Evolutionary conservation across 2,113 vertebrate genomes (phyloP).

Genomic region (Cathartes aura): DNA sequence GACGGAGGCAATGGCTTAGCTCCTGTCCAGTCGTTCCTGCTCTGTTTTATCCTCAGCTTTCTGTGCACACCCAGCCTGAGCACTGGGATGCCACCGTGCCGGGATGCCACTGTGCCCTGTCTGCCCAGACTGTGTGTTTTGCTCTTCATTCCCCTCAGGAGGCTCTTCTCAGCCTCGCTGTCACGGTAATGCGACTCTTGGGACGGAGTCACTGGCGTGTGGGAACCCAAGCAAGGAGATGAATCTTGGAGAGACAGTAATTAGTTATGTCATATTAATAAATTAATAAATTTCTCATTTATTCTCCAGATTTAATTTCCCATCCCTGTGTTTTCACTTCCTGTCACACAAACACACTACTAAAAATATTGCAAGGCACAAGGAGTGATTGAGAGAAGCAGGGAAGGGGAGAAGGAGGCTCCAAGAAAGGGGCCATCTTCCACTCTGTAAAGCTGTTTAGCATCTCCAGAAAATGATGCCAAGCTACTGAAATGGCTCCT

Average conservation of each 20-base stretch:
- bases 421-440: not conserved
- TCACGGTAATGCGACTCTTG: not conserved
- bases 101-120: not conserved
- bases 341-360: not conserved
- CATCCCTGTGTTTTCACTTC: slow-evolving; percentile 23
- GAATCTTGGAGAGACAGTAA: slow-evolving; percentile 65
- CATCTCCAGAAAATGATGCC: not conserved
- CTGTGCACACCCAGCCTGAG: not conserved
- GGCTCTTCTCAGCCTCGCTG: not conserved
- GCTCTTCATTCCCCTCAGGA: not conserved
- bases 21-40: not conserved
- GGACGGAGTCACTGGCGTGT: not conserved
- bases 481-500: slow-evolving; percentile 45
- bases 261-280: slow-evolving; percentile 76
- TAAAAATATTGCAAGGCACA: not conserved
- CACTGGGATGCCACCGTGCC: not conserved
- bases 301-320: slow-evolving; percentile 69
- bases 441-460: not conserved
- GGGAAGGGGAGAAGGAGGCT: not conserved
- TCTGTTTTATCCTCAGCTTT: not conserved
- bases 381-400: not conserved
- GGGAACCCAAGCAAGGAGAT: slow-evolving; percentile 39
- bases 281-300: slow-evolving; percentile 58
- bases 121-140: not conserved
- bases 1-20: not conserved